Evolutionary conservation across 2,113 vertebrate species (phyloP).

Genomic region (Gymnocephalus cernua): DNA sequence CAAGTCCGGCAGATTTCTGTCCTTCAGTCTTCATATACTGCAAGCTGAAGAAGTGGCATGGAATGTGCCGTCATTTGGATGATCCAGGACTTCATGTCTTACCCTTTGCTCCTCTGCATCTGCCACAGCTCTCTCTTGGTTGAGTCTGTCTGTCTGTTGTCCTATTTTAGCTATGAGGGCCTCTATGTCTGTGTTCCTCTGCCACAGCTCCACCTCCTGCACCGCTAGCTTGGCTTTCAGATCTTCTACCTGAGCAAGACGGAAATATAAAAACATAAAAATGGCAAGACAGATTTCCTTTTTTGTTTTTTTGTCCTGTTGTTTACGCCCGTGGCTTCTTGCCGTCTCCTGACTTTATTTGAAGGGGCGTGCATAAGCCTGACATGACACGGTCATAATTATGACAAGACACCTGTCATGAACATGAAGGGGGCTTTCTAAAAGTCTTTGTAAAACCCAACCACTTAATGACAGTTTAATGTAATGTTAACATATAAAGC

Average conservation of each 20-base stretch:
- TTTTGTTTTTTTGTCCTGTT: no score
- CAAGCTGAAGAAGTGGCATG: not conserved
- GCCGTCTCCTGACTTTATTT: no score
- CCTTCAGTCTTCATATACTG: not conserved
- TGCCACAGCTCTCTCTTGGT: conserved; percentile 77
- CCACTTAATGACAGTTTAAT: no score
- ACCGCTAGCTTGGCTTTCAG: conserved; percentile 89
- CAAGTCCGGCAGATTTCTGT: not conserved
- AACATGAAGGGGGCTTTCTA: no score
- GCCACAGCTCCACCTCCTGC: conserved; percentile 90
- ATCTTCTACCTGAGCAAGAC: conserved; percentile 88
- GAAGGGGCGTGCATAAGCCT: no score
- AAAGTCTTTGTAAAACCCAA: no score
- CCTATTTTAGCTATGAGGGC: conserved; percentile 83
- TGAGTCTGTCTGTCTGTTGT: conserved; percentile 81
- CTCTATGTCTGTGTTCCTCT: conserved; percentile 87
- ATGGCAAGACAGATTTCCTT: not conserved
- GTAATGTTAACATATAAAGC: no score
- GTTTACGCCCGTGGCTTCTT: no score
- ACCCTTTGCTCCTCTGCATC: conserved; percentile 82
- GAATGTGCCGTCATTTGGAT: not conserved
- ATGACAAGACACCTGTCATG: no score
- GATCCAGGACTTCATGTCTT: not conserved
- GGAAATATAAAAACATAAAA: not conserved
- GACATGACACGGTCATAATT: no score